Evolutionary conservation across 2,888 invertebrate species (phyloP).

Genomic region (Synergus japonicus): DNA sequence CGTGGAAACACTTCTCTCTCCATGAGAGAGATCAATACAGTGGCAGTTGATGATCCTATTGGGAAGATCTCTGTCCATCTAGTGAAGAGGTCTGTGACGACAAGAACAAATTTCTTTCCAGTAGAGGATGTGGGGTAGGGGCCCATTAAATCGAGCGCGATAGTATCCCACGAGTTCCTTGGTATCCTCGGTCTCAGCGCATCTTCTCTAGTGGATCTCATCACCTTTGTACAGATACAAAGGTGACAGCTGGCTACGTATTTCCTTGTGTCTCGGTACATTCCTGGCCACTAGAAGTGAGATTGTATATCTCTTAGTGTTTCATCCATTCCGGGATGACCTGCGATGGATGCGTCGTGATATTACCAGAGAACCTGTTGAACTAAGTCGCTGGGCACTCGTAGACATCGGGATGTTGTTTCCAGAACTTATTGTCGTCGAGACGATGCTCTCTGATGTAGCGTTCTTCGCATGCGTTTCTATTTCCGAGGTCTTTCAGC

Average conservation of each 20-base stretch:
- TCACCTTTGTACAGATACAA: background rate
- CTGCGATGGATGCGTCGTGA: background rate
- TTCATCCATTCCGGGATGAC: no score
- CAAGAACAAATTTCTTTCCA: background rate
- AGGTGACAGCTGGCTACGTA: background rate
- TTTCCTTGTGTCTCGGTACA: no score
- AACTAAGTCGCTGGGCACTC: background rate
- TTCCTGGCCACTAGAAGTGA: no score
- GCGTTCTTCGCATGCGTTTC: background rate
- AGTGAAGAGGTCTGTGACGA: background rate
- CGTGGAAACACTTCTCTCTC: background rate
- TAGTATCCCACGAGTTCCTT: background rate
- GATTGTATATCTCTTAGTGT: no score
- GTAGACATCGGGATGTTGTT: background rate
- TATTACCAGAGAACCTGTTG: background rate
- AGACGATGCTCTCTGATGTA: background rate
- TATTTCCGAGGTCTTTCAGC: background rate
- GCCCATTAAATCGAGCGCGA: no score
- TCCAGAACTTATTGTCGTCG: background rate
- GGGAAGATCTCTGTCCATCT: background rate
- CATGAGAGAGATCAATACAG: no score
- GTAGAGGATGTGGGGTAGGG: background rate
- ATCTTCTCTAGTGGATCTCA: background rate
- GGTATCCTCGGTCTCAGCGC: background rate
- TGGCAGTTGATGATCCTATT: background rate